phyloP scores from a whole-genome alignment of 2,888 invertebrate species.

The Tenthredo distinguenda region DNA sequence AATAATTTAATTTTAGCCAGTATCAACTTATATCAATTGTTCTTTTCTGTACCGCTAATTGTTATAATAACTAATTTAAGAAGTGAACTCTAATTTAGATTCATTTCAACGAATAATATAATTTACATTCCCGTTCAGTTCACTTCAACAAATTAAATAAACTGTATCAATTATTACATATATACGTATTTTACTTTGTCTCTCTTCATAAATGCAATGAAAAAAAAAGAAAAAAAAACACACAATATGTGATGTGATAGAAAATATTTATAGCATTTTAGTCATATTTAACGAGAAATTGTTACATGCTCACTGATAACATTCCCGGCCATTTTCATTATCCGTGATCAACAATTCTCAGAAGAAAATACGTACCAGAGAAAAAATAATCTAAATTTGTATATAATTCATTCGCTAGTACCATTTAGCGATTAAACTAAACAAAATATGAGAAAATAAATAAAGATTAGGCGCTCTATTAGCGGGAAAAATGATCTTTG shows the following conservation, averaged over 20 bases:
- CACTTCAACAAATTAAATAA: slow-evolving; percentile 30
- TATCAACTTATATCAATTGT: background rate
- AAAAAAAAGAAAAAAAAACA: background rate
- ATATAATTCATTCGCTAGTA: background rate
- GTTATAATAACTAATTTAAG: slow-evolving; percentile 2
- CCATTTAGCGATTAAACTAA: background rate
- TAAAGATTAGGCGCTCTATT: background rate
- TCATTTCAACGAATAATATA: slow-evolving; percentile 29
- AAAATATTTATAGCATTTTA: slow-evolving; percentile 16
- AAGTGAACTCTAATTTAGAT: slow-evolving; percentile 28
- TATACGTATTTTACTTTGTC: slow-evolving; percentile 6
- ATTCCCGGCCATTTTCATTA: slow-evolving; percentile 6
- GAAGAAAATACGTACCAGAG: background rate
- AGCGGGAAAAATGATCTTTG: background rate
- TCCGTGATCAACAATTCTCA: slow-evolving; percentile 25
- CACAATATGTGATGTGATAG: slow-evolving; percentile 13
- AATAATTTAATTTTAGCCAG: slow-evolving; percentile 39
- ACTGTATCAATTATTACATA: slow-evolving; percentile 21
- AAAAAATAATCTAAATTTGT: background rate
- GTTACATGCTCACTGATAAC: slow-evolving; percentile 24
- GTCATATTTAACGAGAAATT: slow-evolving; percentile 11
- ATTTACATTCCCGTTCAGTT: background rate
- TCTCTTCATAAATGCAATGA: slow-evolving; percentile 13
- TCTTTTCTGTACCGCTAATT: background rate
- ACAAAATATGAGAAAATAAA: slow-evolving; percentile 27